Conservation (phyloP, 1,140 invertebrate genomes). For the Drosophila suzukii region DNA sequence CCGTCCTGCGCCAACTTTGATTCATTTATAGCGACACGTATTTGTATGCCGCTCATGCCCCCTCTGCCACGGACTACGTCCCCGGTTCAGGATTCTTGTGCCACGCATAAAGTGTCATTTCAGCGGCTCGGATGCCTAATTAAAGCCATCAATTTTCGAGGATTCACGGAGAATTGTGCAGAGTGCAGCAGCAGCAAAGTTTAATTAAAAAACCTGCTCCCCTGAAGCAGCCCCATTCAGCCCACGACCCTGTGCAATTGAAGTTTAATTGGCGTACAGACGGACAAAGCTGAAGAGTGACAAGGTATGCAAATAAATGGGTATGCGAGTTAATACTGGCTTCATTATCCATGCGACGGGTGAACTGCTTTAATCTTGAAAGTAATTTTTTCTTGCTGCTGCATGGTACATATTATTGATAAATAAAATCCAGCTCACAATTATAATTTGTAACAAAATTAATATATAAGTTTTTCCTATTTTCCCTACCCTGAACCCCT, state of each 20-base stretch:
- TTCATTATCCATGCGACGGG: background rate
- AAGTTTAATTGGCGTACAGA: slow-evolving; percentile 66
- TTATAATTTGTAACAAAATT: too few species aligned
- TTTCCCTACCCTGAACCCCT: too few species aligned
- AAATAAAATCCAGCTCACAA: too few species aligned
- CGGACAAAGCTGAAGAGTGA: slow-evolving; percentile 47
- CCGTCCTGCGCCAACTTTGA: slow-evolving; percentile 44
- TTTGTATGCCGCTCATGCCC: slow-evolving; percentile 22
- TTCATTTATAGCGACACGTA: slow-evolving; percentile 72
- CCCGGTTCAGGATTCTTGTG: slow-evolving; percentile 1
- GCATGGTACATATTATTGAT: background rate
- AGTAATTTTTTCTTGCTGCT: background rate
- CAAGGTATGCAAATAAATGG: slow-evolving; percentile 28
- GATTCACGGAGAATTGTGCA: background rate
- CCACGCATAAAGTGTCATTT: slow-evolving; percentile 73
- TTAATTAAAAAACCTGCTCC: slow-evolving; percentile 72
- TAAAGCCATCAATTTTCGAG: slow-evolving; percentile 74
- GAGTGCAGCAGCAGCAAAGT: slow-evolving; percentile 40
- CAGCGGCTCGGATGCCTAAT: slow-evolving; percentile 69
- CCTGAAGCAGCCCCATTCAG: background rate
- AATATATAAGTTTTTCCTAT: too few species aligned
- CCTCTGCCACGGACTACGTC: background rate
- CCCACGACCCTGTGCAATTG: slow-evolving; percentile 45
- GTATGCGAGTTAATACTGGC: background rate
- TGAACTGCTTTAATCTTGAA: background rate